Conservation (phyloP, 2,888 invertebrate genomes). For the Lasioglossum leucozonium region DNA sequence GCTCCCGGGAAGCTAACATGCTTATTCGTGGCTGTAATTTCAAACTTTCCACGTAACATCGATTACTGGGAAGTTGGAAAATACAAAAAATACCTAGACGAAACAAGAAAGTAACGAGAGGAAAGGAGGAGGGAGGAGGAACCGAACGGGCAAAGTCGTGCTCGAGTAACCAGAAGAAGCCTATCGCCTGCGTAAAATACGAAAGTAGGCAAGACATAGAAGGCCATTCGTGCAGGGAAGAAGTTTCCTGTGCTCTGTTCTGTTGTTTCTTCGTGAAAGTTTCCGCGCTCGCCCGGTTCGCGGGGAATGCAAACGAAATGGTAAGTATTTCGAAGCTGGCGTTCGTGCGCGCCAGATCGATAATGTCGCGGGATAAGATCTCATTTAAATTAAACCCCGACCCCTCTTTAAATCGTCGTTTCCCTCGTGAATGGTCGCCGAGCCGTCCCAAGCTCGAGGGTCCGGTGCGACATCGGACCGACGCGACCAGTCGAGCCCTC, state of each 20-base stretch:
- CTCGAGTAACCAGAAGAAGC: conserved; percentile 13
- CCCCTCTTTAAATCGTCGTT: conserved; percentile 11
- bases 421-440: conserved; percentile 8
- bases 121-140: background rate
- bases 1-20: background rate
- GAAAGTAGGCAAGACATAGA: conserved; percentile 17
- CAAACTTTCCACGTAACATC: conserved; percentile 13
- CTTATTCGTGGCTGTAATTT: conserved; percentile 3
- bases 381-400: conserved; percentile 63
- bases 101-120: background rate
- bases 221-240: conserved; percentile 8
- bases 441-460: background rate
- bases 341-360: conserved; percentile 40
- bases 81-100: background rate
- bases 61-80: background rate
- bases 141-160: background rate
- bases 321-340: conserved; percentile 22
- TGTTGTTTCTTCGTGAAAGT: conserved; percentile 7
- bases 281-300: background rate
- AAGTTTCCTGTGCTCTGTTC: conserved; percentile 7
- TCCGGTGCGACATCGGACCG: conserved; percentile 23
- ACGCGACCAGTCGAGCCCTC: background rate
- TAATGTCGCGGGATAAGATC: conserved; percentile 55
- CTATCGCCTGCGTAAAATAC: background rate
- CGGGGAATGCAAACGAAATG: conserved; percentile 24